These are phyloP conservation scores for Clostera curtula DNA, from an alignment of 2,888 invertebrate genomes.

Conservation along the genomic window DNA sequence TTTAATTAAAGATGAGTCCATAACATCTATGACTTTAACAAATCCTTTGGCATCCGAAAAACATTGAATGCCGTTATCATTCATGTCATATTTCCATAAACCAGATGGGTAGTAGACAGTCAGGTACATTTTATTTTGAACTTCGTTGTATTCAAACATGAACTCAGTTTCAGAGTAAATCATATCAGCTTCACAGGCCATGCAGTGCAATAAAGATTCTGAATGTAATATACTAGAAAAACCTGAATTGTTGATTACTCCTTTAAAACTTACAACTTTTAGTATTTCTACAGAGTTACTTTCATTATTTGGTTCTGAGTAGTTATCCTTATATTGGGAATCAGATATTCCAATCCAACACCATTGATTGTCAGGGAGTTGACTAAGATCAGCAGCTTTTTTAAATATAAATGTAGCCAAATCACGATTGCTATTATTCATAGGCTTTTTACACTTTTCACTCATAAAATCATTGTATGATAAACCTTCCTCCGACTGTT, in stretches of 20 bases:
- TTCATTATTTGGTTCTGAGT: conserved; percentile 3
- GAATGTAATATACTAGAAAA: conserved; percentile 33
- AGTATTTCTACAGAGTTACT: conserved; percentile 5
- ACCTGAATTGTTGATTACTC: conserved; percentile 47
- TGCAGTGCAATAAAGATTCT: conserved; percentile 36
- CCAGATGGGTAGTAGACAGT: conserved; percentile 73
- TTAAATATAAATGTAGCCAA: conserved; percentile 46
- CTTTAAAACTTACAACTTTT: conserved; percentile 17
- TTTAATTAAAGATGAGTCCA: conserved; percentile 38
- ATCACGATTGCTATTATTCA: conserved; percentile 29
- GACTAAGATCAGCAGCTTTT: conserved; percentile 38
- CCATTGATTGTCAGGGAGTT: conserved; percentile 36
- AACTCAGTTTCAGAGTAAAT: conserved; percentile 43
- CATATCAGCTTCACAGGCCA: conserved; percentile 54
- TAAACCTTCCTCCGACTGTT: conserved; percentile 33
- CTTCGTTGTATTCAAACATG: conserved; percentile 42
- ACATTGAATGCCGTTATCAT: conserved; percentile 72
- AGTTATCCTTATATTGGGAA: conserved; percentile 4
- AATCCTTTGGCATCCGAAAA: conserved; percentile 76
- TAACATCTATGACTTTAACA: conserved; percentile 55
- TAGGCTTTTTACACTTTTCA: conserved; percentile 41
- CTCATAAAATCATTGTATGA: conserved; percentile 37
- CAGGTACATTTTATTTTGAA: conserved; percentile 49
- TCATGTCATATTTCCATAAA: conserved; percentile 60
- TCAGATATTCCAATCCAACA: conserved; percentile 44